Conservation (phyloP, 2,113 vertebrate species). For the Columbina picui region DNA sequence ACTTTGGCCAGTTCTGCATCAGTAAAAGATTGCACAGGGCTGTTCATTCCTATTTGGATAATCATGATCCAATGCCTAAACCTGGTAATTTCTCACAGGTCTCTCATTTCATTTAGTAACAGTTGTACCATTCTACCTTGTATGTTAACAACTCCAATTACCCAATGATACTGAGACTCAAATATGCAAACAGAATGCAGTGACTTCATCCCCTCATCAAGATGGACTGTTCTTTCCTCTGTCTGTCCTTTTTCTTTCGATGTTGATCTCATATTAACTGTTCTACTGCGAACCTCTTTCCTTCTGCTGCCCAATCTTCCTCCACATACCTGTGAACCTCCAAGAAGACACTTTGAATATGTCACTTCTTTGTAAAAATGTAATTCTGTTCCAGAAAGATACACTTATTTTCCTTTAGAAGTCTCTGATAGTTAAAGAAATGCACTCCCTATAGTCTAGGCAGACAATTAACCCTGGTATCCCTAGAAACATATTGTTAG, state of each 20-base stretch:
- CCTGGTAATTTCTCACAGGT: rapidly evolving
- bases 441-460: not conserved
- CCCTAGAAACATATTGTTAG: conserved; percentile 5
- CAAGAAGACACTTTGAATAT: not conserved
- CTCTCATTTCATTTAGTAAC: not conserved
- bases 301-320: not conserved
- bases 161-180: rapidly evolving
- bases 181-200: not conserved
- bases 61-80: rapidly evolving
- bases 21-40: not conserved
- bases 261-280: not conserved
- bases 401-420: not conserved
- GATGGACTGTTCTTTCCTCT: not conserved
- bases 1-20: not conserved
- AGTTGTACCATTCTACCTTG: not conserved
- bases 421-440: conserved; percentile 3
- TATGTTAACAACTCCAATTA: not conserved
- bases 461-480: conserved; percentile 47
- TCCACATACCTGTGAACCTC: not conserved
- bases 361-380: not conserved
- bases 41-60: not conserved
- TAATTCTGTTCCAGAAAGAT: not conserved
- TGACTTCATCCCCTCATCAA: not conserved
- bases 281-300: not conserved
- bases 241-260: not conserved